Base-by-base conservation (phyloP, 2,797 vertebrate species). In the Echeneis naucrates region DNA sequence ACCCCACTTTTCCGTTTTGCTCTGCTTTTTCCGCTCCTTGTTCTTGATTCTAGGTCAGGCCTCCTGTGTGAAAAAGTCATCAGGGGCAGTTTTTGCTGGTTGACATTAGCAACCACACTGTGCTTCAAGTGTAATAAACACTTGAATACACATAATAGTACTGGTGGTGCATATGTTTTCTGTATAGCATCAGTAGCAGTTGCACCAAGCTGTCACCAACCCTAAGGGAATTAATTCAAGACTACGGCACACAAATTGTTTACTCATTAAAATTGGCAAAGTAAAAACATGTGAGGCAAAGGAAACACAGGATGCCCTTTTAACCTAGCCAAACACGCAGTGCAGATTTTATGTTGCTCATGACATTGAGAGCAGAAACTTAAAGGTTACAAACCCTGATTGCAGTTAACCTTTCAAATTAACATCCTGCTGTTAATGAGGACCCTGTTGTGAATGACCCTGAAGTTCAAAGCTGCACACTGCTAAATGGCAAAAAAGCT, bases 1-100 rank as follows among this genome's bases (percentile, higher is more conserved):
- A 88, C 83, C 82, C 61, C 63, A 27, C 70, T 88, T 91, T 90
- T 91, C 89, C 75, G 61, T 70, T 84, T 71, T 52, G 51, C 71
- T 83, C 16, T 38, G 73, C 77, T 71, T 83, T 91, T 91, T 88
- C 84, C 70, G 32, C 77, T 72, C 68, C 47, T 38, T 60, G 42
- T 68, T 70, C 76, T 69, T 50, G 0, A 68, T 80, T 89, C 56
- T 63, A 73, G 83, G 79, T 85, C 87, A 80, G 55, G 68, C 58
- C 68, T 45, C 1, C 10, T 30, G 26, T 63, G 68, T 64, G 38
- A 66, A 61, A 62, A 76, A 72, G 73, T 75, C 66, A 62, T 11
- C 5, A 12, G 16, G 67, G 57, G 14, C 82, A 38, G 1, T 44
- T 68, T 30, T 45, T 54, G 56, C 65, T 57, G 14, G 14, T 42